A percentile compares a stretch with the other conserved stretches of the same genome.
These are phyloP conservation scores for Polyommatus icarus DNA, from an alignment of 2,888 invertebrate species.

Conservation along the genomic window DNA sequence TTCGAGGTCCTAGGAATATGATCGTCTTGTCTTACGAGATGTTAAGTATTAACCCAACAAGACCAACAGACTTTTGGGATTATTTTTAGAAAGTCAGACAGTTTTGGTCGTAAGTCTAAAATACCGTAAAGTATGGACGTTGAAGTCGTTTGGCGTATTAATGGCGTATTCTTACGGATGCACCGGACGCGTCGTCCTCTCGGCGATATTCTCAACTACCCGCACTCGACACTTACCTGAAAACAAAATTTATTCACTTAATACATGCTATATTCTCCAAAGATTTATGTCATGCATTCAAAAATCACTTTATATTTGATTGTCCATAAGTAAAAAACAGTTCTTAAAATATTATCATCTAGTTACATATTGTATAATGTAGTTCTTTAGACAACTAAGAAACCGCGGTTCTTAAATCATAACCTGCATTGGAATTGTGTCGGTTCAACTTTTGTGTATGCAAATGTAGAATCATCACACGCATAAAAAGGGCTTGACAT, in stretches of 20 bases:
- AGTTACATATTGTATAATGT: no score
- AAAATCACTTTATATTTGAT: neutral
- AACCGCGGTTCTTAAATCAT: slow-evolving; percentile 1
- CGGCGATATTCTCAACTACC: slow-evolving; percentile 35
- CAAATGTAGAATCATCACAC: neutral
- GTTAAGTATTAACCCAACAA: neutral
- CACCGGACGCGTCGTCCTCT: slow-evolving; percentile 46
- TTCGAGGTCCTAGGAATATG: neutral
- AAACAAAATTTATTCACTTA: slow-evolving; percentile 47
- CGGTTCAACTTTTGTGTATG: neutral
- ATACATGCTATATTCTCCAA: neutral
- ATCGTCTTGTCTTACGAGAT: neutral
- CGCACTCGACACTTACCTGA: slow-evolving; percentile 59
- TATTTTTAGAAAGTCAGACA: neutral
- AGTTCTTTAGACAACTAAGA: no score
- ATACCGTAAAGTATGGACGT: neutral
- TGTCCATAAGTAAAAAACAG: neutral
- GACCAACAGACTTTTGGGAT: neutral
- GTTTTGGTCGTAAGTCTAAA: neutral
- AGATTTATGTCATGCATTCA: neutral
- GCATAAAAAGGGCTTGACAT: slow-evolving; percentile 19
- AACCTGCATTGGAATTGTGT: neutral
- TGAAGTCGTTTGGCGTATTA: slow-evolving; percentile 51
- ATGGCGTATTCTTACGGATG: slow-evolving; percentile 56
- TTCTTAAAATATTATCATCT: neutral